Evolutionary conservation across 2,797 vertebrate genomes (phyloP).

Genomic region (Chelonia mydas): DNA sequence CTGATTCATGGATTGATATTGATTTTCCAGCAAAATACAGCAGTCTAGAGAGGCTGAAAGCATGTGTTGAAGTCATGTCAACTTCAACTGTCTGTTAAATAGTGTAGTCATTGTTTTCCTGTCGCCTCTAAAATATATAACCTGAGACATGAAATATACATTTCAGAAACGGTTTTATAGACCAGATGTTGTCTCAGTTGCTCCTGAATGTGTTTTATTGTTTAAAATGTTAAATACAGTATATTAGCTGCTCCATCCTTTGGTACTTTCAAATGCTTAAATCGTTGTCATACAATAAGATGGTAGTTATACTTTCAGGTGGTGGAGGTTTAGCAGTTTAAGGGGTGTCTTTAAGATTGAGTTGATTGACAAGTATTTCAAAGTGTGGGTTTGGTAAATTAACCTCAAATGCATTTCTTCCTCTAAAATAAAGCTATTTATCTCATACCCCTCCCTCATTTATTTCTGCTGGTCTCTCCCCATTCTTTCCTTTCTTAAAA

Average conservation of each 20-base stretch:
- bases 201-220: background rate
- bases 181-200: background rate
- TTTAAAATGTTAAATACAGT: background rate
- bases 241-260: background rate
- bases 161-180: background rate
- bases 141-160: background rate
- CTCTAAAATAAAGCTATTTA: background rate
- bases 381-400: background rate
- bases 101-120: fast-evolving
- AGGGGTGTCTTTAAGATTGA: background rate
- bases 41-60: background rate
- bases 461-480: background rate
- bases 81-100: background rate
- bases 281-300: background rate
- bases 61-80: background rate
- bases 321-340: background rate
- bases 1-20: background rate
- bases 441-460: background rate
- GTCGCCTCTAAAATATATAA: background rate
- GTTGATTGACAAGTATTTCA: background rate
- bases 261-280: background rate
- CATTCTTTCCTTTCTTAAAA: background rate
- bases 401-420: background rate
- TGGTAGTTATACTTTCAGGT: background rate
- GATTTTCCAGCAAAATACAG: background rate